phyloP scores from a whole-genome alignment of 2,113 vertebrate species.

The Propithecus coquereli region DNA sequence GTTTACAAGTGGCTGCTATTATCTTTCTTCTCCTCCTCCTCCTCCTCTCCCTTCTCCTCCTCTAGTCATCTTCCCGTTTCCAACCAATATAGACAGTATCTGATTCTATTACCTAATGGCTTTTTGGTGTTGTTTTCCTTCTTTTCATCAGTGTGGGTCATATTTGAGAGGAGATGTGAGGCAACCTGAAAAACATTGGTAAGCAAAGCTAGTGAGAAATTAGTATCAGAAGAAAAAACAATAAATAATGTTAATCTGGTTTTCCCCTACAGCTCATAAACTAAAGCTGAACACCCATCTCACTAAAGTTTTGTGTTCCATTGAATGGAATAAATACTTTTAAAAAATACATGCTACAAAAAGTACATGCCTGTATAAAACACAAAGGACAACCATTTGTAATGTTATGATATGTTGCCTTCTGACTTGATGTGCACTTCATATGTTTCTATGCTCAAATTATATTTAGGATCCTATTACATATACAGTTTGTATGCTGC shows the following conservation, averaged over 20 bases:
- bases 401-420: not conserved
- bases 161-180: not conserved
- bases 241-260: not conserved
- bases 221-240: not conserved
- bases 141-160: not conserved
- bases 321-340: not conserved
- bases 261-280: not conserved
- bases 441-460: not conserved
- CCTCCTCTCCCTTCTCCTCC: not conserved
- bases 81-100: not conserved
- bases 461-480: not conserved
- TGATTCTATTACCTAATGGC: not conserved
- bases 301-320: not conserved
- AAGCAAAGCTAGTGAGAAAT: not conserved
- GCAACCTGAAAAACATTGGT: not conserved
- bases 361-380: not conserved
- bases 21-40: too few species aligned
- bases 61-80: not conserved
- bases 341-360: not conserved
- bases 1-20: not conserved
- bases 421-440: not conserved
- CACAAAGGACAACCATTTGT: not conserved
- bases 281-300: not conserved
- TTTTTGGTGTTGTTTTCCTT: not conserved
- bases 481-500: not conserved